Evolutionary conservation across 1,140 invertebrate species (phyloP).

Genomic region (Scylla paramamosain): DNA sequence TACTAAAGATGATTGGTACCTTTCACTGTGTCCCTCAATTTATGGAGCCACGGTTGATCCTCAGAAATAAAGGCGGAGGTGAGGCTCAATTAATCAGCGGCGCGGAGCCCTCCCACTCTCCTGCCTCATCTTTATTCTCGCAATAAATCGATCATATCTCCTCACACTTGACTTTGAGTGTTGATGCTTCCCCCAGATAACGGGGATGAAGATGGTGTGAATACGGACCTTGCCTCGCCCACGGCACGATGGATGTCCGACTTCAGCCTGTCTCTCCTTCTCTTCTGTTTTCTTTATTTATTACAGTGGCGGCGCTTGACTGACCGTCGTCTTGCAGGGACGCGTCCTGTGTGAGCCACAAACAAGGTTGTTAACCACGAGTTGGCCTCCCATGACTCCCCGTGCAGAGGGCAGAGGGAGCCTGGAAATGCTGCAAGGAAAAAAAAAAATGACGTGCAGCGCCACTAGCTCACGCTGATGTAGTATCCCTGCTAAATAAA

Average conservation of each 20-base stretch:
- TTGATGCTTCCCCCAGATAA: conserved; percentile 58
- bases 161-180: conserved; percentile 69
- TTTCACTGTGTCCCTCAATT: conserved; percentile 66
- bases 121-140: conserved; percentile 69
- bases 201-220: conserved; percentile 69
- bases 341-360: not conserved
- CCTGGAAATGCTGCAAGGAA: conserved; percentile 7
- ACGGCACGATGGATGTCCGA: not conserved
- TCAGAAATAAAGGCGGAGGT: conserved; percentile 55
- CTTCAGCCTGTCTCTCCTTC: not conserved
- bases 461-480: conserved; percentile 31
- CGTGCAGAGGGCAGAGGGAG: conserved; percentile 25
- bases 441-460: not conserved
- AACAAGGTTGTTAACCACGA: conserved; percentile 32
- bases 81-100: conserved; percentile 67
- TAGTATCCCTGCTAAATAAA: conserved; percentile 46
- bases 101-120: conserved; percentile 27
- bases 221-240: conserved; percentile 55
- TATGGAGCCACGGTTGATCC: conserved; percentile 66
- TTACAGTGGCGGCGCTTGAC: not conserved
- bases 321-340: not conserved
- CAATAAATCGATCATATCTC: conserved; percentile 73
- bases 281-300: not conserved
- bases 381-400: conserved; percentile 15
- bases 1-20: conserved; percentile 72